Conservation (phyloP, 2,888 invertebrate species). For the Xanthia togata region DNA sequence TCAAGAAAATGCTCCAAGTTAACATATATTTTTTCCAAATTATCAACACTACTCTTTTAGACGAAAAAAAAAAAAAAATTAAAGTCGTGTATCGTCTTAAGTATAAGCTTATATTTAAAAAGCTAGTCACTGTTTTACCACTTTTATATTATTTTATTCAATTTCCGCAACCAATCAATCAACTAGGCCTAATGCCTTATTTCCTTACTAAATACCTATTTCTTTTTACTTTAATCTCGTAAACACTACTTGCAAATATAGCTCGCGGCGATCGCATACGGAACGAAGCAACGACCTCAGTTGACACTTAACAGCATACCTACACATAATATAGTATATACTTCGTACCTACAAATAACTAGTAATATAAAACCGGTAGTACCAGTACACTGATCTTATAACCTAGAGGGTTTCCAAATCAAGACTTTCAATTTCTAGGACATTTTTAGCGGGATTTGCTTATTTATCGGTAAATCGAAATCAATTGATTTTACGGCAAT, state of each 20-base stretch:
- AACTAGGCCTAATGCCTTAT: neutral
- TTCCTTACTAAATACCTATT: neutral
- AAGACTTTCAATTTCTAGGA: neutral
- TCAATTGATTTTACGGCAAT: neutral
- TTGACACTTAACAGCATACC: conserved; percentile 23
- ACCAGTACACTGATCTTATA: conserved; percentile 5
- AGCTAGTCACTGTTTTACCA: neutral
- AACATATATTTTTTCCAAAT: no score
- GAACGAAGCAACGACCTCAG: conserved; percentile 56
- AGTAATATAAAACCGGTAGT: conserved; percentile 16
- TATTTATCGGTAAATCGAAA: neutral
- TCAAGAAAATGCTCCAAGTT: no score
- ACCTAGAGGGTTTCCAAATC: conserved; percentile 11
- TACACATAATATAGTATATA: neutral
- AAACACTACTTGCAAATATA: neutral
- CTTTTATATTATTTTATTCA: neutral
- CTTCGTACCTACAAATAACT: neutral
- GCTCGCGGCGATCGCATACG: conserved; percentile 16
- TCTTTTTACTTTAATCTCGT: neutral
- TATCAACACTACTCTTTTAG: no score
- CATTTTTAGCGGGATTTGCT: neutral
- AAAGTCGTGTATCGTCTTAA: no score
- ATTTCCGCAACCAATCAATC: conserved; percentile 7
- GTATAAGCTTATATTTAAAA: neutral
- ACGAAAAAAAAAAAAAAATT: no score